A percentile compares a stretch with the other conserved stretches of the same genome.
These are phyloP conservation scores for Hemiscyllium ocellatum DNA, from an alignment of 2,113 vertebrate genomes.

Conservation along the genomic window DNA sequence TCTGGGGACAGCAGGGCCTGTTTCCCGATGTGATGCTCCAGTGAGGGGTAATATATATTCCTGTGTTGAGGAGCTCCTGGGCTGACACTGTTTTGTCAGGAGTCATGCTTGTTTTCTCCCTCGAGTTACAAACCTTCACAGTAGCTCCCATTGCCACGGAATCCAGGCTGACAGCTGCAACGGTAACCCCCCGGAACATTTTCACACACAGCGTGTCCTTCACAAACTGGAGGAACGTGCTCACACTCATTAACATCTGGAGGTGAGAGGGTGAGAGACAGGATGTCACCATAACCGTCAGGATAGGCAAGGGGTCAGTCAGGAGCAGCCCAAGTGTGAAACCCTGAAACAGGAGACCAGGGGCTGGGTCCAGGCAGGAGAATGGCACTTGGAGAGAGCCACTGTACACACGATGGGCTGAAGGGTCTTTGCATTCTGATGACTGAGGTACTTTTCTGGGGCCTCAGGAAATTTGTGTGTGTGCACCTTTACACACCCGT, in stretches of 20 bases:
- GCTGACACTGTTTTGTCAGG: neutral
- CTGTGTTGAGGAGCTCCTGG: neutral
- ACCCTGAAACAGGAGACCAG: neutral
- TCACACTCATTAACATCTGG: constrained; percentile 67
- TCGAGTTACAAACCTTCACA: constrained; percentile 56
- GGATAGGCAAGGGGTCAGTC: neutral
- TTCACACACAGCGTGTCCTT: constrained; percentile 57
- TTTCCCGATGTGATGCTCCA: too few relatives aligned
- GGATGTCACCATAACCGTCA: neutral
- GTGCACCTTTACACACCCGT: too few relatives aligned
- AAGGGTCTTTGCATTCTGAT: too few relatives aligned
- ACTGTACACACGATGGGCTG: too few relatives aligned
- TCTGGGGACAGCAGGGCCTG: too few relatives aligned
- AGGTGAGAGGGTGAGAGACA: neutral
- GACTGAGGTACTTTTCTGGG: too few relatives aligned
- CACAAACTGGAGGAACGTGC: constrained; percentile 51
- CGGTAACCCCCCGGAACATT: constrained; percentile 64
- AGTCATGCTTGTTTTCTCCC: neutral
- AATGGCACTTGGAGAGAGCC: too few relatives aligned
- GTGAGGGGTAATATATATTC: too few relatives aligned
- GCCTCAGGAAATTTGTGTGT: too few relatives aligned
- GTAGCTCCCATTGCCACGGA: constrained; percentile 66
- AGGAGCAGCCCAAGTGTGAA: neutral
- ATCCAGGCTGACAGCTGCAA: constrained; percentile 62
- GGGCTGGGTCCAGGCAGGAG: neutral